Evolutionary conservation across 2,888 invertebrate genomes (phyloP), one percentile per base, ranked within the genome.

Genomic region (Orchesellides sinensis): DNA sequence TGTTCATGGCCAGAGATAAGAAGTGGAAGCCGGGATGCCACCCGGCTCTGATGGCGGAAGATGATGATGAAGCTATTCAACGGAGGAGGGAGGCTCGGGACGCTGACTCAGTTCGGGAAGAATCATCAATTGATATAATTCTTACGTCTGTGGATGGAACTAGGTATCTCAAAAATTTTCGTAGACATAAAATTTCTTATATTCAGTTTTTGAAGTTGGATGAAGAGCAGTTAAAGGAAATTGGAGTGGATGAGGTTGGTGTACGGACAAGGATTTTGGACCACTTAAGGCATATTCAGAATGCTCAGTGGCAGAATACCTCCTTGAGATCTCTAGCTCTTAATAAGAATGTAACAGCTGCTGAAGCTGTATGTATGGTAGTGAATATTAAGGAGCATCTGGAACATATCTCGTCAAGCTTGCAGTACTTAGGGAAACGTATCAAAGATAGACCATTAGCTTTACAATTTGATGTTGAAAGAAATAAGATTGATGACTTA

Each of bases 11-110:
- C 5, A 21, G 63, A 25, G 35, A 56, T 14, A 70, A 78, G 0
- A 74, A 80, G 23, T 83, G 83, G 84, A 83, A 29, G 29, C 83
- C 84, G 29, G 84, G 84, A 4, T 12, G 66, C 10, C 21, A 75
- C 4, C 82, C 84, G 6, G 19, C 10, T n/a, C 54, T 83, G 3
- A 70, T 83, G 74, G n/a, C 52, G 21, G 52, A 84, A 29, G 5
- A 83, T 0, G 66, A 65, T 10, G 72, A 66, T 4, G 27, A 49
- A 29, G 29, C 45, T n/a, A 29, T 32, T 19, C 14, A 10, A n/a
- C 6, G 23, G n/a, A 40, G 77, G 32, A 66, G 23, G 17, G 35
- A 19, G 19, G 17, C 35, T 0, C 45, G 1, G 1, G 72, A 77
- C n/a, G 14, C 27, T 5, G n/a, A 19, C 0, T 2, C 61, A n/a